phyloP scores from a whole-genome alignment of 2,797 vertebrate species.

The Epinephelus malabaricus region DNA sequence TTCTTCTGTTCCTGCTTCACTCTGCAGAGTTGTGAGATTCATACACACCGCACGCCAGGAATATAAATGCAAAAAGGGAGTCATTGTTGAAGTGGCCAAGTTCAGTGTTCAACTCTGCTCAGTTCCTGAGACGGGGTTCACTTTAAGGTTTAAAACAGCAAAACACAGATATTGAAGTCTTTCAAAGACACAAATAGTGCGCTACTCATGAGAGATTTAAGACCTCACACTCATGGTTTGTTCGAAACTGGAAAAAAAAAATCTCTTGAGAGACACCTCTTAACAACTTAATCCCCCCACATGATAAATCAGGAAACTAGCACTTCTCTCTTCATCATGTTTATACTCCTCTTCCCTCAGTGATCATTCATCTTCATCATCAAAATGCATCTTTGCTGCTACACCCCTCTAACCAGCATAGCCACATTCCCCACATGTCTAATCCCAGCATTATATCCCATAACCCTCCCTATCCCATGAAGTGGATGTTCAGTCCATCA shows the following conservation, averaged over 20 bases:
- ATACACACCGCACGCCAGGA: slow-evolving; percentile 57
- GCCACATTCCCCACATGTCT: slow-evolving; percentile 44
- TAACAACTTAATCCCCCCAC: background rate
- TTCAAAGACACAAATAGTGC: slow-evolving; percentile 51
- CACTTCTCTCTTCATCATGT: slow-evolving; percentile 32
- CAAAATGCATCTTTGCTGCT: slow-evolving; percentile 38
- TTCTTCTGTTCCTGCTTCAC: slow-evolving; percentile 54
- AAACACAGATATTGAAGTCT: slow-evolving; percentile 43
- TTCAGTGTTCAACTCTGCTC: slow-evolving; percentile 39
- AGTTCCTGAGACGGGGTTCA: slow-evolving; percentile 56
- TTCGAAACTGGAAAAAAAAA: slow-evolving; percentile 9
- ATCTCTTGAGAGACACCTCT: slow-evolving; percentile 26
- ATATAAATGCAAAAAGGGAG: slow-evolving; percentile 74
- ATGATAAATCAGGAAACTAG: slow-evolving; percentile 4
- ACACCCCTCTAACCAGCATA: slow-evolving; percentile 38
- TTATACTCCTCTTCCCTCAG: slow-evolving; percentile 31
- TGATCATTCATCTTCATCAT: slow-evolving; percentile 55
- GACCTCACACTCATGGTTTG: slow-evolving; percentile 17
- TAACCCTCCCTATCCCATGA: slow-evolving; percentile 20
- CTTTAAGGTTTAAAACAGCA: slow-evolving; percentile 59
- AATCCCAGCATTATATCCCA: slow-evolving; percentile 29
- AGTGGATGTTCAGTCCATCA: slow-evolving; percentile 45
- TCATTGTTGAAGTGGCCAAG: slow-evolving; percentile 73
- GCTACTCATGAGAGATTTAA: slow-evolving; percentile 21
- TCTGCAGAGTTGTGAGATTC: slow-evolving; percentile 49